These are phyloP conservation scores for Globia sparganii DNA, from an alignment of 2,888 invertebrate genomes.

Conservation along the genomic window DNA sequence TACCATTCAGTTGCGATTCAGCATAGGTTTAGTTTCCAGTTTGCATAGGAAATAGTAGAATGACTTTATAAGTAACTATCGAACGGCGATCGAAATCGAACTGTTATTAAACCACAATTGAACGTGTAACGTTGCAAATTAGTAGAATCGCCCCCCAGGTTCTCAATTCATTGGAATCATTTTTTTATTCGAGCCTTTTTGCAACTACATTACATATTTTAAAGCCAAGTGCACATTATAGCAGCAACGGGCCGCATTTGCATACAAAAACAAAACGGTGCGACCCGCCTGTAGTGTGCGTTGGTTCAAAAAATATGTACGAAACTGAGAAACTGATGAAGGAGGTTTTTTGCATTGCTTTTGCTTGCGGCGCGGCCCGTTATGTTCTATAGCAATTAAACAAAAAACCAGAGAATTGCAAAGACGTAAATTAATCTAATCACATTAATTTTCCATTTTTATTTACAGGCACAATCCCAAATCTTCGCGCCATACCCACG, in stretches of 20 bases:
- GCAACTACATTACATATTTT: not conserved
- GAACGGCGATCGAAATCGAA: no score
- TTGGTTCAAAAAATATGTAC: not conserved
- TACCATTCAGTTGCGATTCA: no score
- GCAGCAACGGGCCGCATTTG: not conserved
- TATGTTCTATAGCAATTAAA: not conserved
- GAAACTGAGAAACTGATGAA: not conserved
- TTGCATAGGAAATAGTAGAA: no score
- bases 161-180: not conserved
- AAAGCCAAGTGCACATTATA: not conserved
- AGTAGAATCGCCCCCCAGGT: no score
- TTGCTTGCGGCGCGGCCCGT: not conserved
- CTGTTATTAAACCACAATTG: no score
- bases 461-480: slow-evolving; percentile 46
- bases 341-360: not conserved
- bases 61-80: no score
- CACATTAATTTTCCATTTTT: not conserved
- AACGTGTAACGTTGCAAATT: no score
- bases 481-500: slow-evolving; percentile 43
- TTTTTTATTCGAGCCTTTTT: not conserved
- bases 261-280: not conserved
- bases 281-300: not conserved
- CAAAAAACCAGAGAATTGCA: not conserved
- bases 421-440: not conserved
- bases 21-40: no score